phyloP scores from a whole-genome alignment of 2,888 invertebrate genomes.

The Idaea aversata region DNA sequence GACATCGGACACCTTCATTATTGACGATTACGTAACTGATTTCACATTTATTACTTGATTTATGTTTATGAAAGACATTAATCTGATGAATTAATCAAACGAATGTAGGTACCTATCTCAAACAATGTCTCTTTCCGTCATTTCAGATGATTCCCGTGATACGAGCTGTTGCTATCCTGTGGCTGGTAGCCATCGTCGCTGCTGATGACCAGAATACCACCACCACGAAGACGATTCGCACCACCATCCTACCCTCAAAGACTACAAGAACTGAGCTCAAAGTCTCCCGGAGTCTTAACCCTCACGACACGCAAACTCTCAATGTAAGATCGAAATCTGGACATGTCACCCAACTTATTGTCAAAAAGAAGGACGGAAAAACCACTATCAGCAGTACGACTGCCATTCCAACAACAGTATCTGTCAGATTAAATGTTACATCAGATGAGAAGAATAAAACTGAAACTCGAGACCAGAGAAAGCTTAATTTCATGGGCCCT shows the following conservation, averaged over 20 bases:
- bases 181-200: conserved; percentile 51
- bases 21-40: conserved; percentile 1
- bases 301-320: conserved; percentile 87
- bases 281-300: conserved; percentile 88
- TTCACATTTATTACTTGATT: background rate
- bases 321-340: conserved; percentile 89
- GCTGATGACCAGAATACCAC: conserved; percentile 66
- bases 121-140: conserved; percentile 21
- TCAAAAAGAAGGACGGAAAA: conserved; percentile 84
- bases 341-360: conserved; percentile 87
- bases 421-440: conserved; percentile 42
- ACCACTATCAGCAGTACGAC: conserved; percentile 55
- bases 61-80: background rate
- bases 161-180: conserved; percentile 61
- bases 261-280: conserved; percentile 87
- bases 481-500: conserved; percentile 58
- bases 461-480: conserved; percentile 70
- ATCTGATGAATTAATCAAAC: background rate
- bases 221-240: conserved; percentile 65
- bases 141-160: conserved; percentile 78
- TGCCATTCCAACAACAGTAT: conserved; percentile 55
- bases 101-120: background rate
- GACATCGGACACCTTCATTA: conserved; percentile 3
- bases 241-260: conserved; percentile 77
- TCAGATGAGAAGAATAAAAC: conserved; percentile 65